phyloP scores from a whole-genome alignment of 2,113 vertebrate species.

The Eublepharis macularius region DNA sequence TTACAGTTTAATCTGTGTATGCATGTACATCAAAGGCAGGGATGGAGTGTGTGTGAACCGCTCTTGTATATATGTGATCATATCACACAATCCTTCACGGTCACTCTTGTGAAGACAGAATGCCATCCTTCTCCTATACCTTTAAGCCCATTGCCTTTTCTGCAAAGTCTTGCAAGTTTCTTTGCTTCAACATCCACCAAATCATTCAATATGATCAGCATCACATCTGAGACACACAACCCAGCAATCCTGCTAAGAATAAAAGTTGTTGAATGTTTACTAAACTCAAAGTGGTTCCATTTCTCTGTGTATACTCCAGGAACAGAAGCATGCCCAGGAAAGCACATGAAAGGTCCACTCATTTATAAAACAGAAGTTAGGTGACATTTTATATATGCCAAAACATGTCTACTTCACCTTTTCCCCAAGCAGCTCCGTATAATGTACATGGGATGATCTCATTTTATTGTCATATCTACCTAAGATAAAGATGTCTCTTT shows the following conservation, averaged over 20 bases:
- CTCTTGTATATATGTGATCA: neutral
- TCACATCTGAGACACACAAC: neutral
- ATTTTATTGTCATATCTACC: neutral
- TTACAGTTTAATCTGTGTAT: neutral
- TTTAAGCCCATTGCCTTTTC: neutral
- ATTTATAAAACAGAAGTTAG: neutral
- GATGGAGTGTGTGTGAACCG: too few relatives aligned
- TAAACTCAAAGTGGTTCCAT: neutral
- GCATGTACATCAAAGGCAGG: neutral
- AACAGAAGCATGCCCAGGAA: neutral
- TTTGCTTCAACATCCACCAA: neutral
- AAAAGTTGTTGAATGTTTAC: neutral
- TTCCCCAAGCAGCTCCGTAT: neutral
- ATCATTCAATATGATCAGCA: neutral
- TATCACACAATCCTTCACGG: neutral
- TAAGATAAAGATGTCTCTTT: too few relatives aligned
- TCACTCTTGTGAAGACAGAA: neutral
- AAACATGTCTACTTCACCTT: neutral
- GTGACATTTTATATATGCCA: neutral
- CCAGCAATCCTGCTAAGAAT: neutral
- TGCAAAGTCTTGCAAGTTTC: neutral
- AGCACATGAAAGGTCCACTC: neutral
- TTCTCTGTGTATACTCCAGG: neutral
- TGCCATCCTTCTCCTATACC: neutral
- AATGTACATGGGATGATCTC: neutral